Percentiles rank a stretch among this genome's conserved stretches.
phyloP scores from a whole-genome alignment of 2,888 invertebrate genomes.

The Furcula furcula region DNA sequence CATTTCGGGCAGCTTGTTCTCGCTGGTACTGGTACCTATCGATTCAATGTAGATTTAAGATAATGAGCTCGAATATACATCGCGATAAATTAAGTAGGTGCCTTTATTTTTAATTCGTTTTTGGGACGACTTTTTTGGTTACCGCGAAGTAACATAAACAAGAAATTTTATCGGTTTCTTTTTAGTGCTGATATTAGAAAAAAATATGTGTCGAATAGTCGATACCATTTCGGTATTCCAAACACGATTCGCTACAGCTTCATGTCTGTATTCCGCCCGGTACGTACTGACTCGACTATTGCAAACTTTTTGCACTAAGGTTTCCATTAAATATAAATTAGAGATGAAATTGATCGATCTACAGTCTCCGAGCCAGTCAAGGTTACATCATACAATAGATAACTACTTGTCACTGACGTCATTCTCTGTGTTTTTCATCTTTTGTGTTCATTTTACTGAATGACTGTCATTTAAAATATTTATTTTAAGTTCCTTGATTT shows the following conservation, averaged over 20 bases:
- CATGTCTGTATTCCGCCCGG: constrained; percentile 28
- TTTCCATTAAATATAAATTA: constrained; percentile 57
- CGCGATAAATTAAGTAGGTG: constrained; percentile 8
- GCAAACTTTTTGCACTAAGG: constrained; percentile 42
- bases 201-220: constrained; percentile 19
- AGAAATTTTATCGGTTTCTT: neutral
- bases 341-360: constrained; percentile 52
- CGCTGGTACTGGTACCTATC: constrained; percentile 13
- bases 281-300: constrained; percentile 23
- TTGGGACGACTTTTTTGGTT: neutral
- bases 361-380: constrained; percentile 30
- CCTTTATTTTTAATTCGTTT: neutral
- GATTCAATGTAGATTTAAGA: constrained; percentile 21
- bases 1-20: constrained; percentile 16
- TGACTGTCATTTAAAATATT: no score
- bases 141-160: neutral
- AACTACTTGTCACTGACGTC: constrained; percentile 36
- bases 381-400: constrained; percentile 37
- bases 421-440: constrained; percentile 22
- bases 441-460: constrained; percentile 16
- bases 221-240: constrained; percentile 19
- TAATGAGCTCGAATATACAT: constrained; percentile 16
- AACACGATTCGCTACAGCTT: constrained; percentile 40
- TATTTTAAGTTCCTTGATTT: no score
- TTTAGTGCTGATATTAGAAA: constrained; percentile 7